These are phyloP conservation scores for Vultur gryphus DNA, from an alignment of 2,797 vertebrate genomes.

Conservation along the genomic window DNA sequence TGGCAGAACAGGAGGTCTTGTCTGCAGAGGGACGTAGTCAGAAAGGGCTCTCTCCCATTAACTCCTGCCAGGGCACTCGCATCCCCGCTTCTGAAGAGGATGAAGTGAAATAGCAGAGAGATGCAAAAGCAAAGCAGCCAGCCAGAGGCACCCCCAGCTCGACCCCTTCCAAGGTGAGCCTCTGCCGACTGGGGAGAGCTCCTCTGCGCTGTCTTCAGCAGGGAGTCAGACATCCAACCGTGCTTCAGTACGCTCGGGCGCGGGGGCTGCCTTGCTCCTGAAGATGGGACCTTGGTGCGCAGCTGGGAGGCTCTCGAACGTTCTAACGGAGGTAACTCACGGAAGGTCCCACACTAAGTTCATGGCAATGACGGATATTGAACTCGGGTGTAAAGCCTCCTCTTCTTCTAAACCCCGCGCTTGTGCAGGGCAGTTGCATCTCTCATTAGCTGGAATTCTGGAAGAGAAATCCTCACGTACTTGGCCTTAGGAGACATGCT, in stretches of 20 bases:
- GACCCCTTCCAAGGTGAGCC: accelerated
- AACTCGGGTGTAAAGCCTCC: not conserved
- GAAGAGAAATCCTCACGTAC: not conserved
- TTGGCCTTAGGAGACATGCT: not conserved
- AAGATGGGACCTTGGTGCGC: accelerated
- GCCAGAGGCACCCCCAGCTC: not conserved
- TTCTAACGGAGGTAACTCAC: not conserved
- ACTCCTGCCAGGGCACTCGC: not conserved
- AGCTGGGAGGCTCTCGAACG: not conserved
- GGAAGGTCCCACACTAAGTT: not conserved
- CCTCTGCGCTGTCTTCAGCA: accelerated
- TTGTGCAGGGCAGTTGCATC: not conserved
- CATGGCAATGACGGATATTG: accelerated
- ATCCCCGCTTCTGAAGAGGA: not conserved
- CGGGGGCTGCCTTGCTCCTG: not conserved
- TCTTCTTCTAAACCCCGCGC: not conserved
- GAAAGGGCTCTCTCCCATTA: accelerated
- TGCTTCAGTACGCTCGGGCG: accelerated
- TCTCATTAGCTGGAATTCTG: not conserved
- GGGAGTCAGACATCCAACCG: accelerated
- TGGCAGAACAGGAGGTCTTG: not conserved
- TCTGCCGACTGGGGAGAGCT: not conserved
- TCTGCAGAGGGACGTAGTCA: accelerated
- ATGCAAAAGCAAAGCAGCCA: not conserved
- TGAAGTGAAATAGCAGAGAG: accelerated